Evolutionary conservation across 1,140 invertebrate genomes (phyloP).

Genomic region (Drosophila kurseongensis): DNA sequence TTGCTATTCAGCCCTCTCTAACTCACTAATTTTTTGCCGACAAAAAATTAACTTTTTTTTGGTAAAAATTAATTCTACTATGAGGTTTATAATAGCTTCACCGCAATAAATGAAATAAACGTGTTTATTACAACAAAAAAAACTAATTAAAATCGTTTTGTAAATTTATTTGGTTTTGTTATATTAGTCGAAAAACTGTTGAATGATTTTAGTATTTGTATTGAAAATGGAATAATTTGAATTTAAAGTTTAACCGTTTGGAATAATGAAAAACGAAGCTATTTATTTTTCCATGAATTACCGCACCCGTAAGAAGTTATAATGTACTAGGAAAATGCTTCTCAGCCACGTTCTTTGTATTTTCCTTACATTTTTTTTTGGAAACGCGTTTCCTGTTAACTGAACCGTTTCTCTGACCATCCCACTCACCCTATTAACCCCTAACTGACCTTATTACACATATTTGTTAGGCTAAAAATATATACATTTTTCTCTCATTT

Average conservation of each 20-base stretch:
- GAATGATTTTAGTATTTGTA: no score
- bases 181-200: no score
- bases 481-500: conserved; percentile 25
- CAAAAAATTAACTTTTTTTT: not conserved
- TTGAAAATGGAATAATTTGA: no score
- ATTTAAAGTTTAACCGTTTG: no score
- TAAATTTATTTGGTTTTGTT: no score
- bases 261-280: no score
- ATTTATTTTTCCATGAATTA: not conserved
- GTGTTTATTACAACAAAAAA: no score
- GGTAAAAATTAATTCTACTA: no score
- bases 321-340: conserved; percentile 54
- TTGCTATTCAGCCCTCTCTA: not conserved
- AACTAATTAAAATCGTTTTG: no score
- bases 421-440: conserved; percentile 30
- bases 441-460: conserved; percentile 56
- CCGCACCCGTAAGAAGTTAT: conserved; percentile 2
- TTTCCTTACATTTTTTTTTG: not conserved
- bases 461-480: conserved; percentile 49
- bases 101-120: no score
- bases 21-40: not conserved
- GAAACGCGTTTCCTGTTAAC: conserved; percentile 64
- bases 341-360: conserved; percentile 30
- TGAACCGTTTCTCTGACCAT: conserved; percentile 15
- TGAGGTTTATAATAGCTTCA: no score